phyloP scores from a whole-genome alignment of 2,113 vertebrate genomes.

The Megalops atlanticus region DNA sequence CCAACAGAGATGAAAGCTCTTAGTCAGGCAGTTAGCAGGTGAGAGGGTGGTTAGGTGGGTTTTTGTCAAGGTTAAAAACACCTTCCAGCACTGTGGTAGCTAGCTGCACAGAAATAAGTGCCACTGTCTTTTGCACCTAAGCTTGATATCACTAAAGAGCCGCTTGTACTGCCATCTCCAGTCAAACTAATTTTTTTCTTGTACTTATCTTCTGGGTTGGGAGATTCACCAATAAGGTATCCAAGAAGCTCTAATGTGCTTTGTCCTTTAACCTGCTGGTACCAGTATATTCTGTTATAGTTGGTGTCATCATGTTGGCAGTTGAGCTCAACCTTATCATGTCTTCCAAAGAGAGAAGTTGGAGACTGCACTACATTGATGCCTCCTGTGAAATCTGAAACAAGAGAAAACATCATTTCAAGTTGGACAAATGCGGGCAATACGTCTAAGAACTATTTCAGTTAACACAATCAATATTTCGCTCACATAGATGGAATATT shows the following conservation, averaged over 20 bases:
- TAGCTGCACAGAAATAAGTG: slow-evolving; percentile 15
- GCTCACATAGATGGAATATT: not conserved
- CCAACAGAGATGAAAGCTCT: not conserved
- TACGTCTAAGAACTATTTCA: too few species aligned
- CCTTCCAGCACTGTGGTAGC: not conserved
- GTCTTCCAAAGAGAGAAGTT: not conserved
- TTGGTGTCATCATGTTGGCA: not conserved
- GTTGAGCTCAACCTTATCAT: not conserved
- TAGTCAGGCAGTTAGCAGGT: not conserved
- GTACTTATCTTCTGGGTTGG: not conserved
- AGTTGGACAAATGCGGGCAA: too few species aligned
- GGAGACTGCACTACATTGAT: slow-evolving; percentile 10
- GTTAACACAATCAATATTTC: not conserved
- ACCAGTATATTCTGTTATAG: slow-evolving; percentile 22
- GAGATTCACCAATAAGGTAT: not conserved
- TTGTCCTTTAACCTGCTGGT: not conserved
- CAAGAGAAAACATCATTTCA: not conserved
- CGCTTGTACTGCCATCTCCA: not conserved
- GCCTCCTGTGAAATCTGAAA: not conserved
- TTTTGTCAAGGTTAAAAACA: not conserved
- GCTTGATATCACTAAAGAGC: not conserved
- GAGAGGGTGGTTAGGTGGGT: not conserved
- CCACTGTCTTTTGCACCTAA: not conserved
- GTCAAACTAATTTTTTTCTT: not conserved
- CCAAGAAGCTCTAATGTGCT: not conserved